Base-by-base conservation (phyloP, 2,113 vertebrate genomes). In the Melanerpes aurifrons region DNA sequence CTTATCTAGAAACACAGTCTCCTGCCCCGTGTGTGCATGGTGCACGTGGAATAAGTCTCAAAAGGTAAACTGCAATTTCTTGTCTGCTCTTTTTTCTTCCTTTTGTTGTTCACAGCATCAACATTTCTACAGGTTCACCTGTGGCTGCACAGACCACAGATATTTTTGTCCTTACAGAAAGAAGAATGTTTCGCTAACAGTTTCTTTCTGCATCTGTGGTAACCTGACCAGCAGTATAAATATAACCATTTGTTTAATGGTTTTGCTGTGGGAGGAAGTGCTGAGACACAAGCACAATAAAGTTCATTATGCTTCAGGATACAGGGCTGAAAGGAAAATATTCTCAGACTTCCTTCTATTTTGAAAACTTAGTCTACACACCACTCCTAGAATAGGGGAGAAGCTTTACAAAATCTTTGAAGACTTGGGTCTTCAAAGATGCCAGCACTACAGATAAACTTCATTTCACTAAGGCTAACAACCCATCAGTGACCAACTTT, bases 251-350 rank as follows among this genome's bases (percentile, higher is more conserved):
- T 95, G 50, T 92, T 82, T 37, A 26, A 66, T 13, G 25, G 32
- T 81, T 93, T 35, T 54, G 28, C 72, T 86, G 24, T 74, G 62
- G 72, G 54, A 95, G 94, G 95, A 94, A 96, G 89, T 67, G 35
- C 68, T 79, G 75, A 70, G 68, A 77, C 48, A 19, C 0, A 1
- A 82, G 67, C 84, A 90, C 87, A 92, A 91, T 96, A 81, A 94
- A 95, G 76, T 92, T 90, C 21, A 90, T 47, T 86, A 57, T 40
- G 17, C 31, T 75, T 69, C 93, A 95, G 94, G 90, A 96, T 94
- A 84, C 10, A 29, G 81, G 82, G 61, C 84, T 82, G 64, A 15
- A 86, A 80, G 35, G 58, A 81, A 86, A 91, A 92, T 18, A 83
- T 31, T 37, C 56, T 76, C 48, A 69, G 84, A 47, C 66, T 96